These are phyloP conservation scores for Melinopterus prodromus DNA, from an alignment of 2,888 invertebrate species.

Conservation along the genomic window DNA sequence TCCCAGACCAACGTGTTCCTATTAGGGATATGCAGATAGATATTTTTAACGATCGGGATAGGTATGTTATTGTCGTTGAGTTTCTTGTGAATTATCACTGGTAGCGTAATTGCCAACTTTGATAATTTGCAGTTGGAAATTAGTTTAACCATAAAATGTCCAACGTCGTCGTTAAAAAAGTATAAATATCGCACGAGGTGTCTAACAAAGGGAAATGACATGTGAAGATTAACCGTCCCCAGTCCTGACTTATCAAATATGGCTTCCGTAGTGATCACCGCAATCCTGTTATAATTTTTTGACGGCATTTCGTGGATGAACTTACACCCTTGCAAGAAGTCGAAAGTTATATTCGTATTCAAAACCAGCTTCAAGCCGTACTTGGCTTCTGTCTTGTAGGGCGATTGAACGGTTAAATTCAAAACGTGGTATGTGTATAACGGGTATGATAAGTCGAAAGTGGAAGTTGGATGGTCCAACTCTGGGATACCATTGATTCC, in stretches of 20 bases:
- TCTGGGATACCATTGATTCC: constrained; percentile 49
- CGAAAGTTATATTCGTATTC: neutral
- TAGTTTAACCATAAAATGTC: neutral
- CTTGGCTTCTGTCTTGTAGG: neutral
- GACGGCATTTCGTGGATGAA: neutral
- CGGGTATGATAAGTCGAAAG: constrained; percentile 21
- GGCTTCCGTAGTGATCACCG: neutral
- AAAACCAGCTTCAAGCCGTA: neutral
- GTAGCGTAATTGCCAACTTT: neutral
- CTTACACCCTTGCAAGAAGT: neutral
- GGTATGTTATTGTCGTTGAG: neutral
- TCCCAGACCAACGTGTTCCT: neutral
- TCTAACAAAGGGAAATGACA: neutral
- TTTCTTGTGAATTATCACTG: neutral
- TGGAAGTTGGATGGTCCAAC: constrained; percentile 29
- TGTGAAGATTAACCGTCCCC: neutral
- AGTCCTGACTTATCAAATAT: neutral
- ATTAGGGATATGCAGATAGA: neutral
- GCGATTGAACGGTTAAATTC: neutral
- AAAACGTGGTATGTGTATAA: constrained; percentile 38
- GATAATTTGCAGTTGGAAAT: neutral
- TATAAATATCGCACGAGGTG: neutral
- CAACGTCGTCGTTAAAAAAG: neutral
- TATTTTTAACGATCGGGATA: neutral
- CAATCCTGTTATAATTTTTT: neutral